Conservation (phyloP, 1,140 invertebrate species). For the Drosophila biarmipes region DNA sequence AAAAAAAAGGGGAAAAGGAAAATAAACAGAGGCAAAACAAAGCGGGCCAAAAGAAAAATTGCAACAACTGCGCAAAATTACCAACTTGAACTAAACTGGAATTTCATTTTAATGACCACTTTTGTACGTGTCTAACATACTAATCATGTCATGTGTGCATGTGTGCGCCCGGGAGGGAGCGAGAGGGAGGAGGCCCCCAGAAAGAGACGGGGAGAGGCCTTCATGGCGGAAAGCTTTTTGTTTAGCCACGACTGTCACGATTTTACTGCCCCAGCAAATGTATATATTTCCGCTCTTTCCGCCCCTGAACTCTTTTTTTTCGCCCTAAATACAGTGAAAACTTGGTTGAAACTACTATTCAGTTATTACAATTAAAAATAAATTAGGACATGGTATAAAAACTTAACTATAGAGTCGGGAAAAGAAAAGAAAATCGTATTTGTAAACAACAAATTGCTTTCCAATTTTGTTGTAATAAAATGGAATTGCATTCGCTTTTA, state of each 20-base stretch:
- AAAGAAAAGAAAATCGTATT: too few species aligned
- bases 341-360: neutral
- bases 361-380: too few species aligned
- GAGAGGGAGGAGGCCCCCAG: neutral
- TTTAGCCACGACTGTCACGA: slow-evolving; percentile 68
- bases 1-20: slow-evolving; percentile 8
- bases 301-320: slow-evolving; percentile 7
- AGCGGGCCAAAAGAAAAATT: slow-evolving; percentile 58
- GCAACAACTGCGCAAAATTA: slow-evolving; percentile 83
- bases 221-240: slow-evolving; percentile 53
- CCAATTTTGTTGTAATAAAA: neutral
- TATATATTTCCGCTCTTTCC: slow-evolving; percentile 12
- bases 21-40: slow-evolving; percentile 27
- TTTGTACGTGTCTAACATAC: slow-evolving; percentile 84
- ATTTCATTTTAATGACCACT: slow-evolving; percentile 84
- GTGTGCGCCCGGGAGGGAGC: slow-evolving; percentile 32
- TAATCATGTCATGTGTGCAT: slow-evolving; percentile 75
- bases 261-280: slow-evolving; percentile 20
- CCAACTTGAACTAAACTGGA: slow-evolving; percentile 81
- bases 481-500: neutral
- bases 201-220: slow-evolving; percentile 1
- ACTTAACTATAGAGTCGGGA: too few species aligned
- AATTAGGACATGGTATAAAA: too few species aligned
- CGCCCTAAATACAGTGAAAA: neutral
- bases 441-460: neutral